Evolutionary conservation across 2,888 invertebrate genomes (phyloP), one percentile per base, ranked within the genome.

Genomic region (Rhodophaea formosa): DNA sequence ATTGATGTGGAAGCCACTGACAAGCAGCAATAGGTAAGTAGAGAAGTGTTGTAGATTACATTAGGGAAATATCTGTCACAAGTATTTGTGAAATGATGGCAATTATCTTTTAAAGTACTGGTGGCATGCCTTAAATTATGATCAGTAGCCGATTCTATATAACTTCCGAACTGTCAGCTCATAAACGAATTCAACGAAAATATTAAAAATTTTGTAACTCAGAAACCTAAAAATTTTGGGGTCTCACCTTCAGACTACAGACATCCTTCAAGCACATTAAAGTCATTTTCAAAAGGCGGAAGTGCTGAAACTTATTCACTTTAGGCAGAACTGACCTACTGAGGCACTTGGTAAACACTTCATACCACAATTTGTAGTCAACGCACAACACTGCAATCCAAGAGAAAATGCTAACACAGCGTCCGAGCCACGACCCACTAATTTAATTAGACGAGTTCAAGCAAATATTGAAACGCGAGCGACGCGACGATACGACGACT

Each of bases 301-400:
- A 39, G 39, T 39, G 23, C 23, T 30, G 12, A 17, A 15, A 8
- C n/a, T 49, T 35, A 30, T 39, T 35, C 35, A 51, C 35, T 30
- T 30, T 47, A 30, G 23, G 15, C 32, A 32, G 10, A 32, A 32
- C 14, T 51, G 51, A 35, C 51, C 30, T 53, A 44, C 29, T 44
- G 53, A 3, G 23, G 12, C 44, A 53, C 42, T 53, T 6, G 8
- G 53, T 53, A 53, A 53, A 53, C 46, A 55, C 35, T 3, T n/a
- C 8, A 39, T n/a, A 23, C 16, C 23, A 42, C 32, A 8, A 39
- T 17, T 55, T 39, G 55, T 23, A 46, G 62, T 65, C 66, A 62
- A 63, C 58, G 57, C 71, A 75, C 69, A 69, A 72, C 80, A 80
- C 76, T 75, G 79, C 78, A 77, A 79, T 79, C 75, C 80, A 75